Evolutionary conservation across 2,888 invertebrate species (phyloP).

Genomic region (Panorpa germanica): DNA sequence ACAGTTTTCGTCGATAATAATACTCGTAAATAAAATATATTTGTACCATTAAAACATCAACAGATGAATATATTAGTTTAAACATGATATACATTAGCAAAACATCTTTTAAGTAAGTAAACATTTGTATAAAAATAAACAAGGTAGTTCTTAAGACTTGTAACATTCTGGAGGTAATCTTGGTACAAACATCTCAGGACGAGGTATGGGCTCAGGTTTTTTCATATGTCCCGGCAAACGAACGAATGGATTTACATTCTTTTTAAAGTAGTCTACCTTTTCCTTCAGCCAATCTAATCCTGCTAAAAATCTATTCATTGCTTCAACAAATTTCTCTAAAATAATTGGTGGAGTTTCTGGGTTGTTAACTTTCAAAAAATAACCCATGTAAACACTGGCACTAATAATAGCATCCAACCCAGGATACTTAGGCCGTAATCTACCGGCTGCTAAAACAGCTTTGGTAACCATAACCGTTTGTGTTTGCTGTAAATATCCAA

Average conservation of each 20-base stretch:
- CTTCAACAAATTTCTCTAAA: slow-evolving; percentile 22
- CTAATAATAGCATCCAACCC: slow-evolving; percentile 30
- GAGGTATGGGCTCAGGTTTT: too few relatives aligned
- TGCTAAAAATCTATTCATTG: slow-evolving; percentile 21
- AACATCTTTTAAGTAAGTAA: neutral
- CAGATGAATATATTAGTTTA: too few relatives aligned
- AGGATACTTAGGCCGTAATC: slow-evolving; percentile 36
- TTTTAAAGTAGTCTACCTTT: slow-evolving; percentile 27
- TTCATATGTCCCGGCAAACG: too few relatives aligned
- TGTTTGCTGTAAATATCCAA: slow-evolving; percentile 41
- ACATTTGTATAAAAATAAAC: neutral
- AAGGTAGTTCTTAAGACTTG: too few relatives aligned
- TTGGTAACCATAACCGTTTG: slow-evolving; percentile 30
- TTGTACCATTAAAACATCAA: too few relatives aligned
- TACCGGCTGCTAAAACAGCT: slow-evolving; percentile 30
- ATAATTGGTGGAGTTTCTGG: slow-evolving; percentile 18
- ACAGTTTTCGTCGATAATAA: too few relatives aligned
- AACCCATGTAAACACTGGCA: slow-evolving; percentile 32
- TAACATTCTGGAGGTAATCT: too few relatives aligned
- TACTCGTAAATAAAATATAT: too few relatives aligned
- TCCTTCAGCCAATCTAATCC: slow-evolving; percentile 24
- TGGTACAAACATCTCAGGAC: too few relatives aligned
- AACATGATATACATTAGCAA: too few relatives aligned
- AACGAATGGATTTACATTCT: slow-evolving; percentile 33
- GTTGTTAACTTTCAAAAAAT: slow-evolving; percentile 35